Percentiles rank a stretch among this genome's conserved stretches.
phyloP scores from a whole-genome alignment of 2,113 vertebrate species.

The Piaya cayana region DNA sequence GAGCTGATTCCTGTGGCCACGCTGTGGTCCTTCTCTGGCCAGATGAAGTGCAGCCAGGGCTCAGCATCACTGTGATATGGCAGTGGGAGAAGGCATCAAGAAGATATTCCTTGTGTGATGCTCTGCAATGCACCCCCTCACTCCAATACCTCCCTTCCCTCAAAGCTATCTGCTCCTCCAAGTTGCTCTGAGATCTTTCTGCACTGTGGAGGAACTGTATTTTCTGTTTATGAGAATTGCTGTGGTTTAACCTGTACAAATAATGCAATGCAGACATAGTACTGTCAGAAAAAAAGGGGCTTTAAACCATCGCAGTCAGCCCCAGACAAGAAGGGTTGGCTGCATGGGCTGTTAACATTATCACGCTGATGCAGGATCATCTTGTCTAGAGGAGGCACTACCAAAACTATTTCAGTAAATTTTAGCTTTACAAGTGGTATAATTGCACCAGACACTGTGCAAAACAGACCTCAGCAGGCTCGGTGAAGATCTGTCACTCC shows the following conservation, averaged over 20 bases:
- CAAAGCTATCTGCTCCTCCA: neutral
- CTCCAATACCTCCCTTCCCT: neutral
- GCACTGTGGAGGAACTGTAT: neutral
- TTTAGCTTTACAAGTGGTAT: neutral
- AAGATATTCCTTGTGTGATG: neutral
- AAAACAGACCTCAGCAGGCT: neutral
- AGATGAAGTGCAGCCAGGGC: neutral
- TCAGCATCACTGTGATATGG: accelerated
- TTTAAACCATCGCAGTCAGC: neutral
- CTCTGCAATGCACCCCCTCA: neutral
- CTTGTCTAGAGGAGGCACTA: neutral
- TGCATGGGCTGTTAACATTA: neutral
- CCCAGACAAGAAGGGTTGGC: neutral
- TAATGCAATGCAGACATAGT: accelerated
- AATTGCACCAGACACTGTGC: neutral
- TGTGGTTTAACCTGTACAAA: neutral
- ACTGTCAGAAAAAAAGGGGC: neutral
- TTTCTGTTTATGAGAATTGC: neutral
- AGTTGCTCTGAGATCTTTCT: neutral
- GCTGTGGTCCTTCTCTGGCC: accelerated
- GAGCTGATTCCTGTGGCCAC: accelerated
- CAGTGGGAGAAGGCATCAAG: accelerated
- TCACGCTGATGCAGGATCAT: neutral
- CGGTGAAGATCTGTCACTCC: slow-evolving; percentile 13
- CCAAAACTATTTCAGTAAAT: neutral